These are phyloP conservation scores for Sterrhoptilus dennistouni DNA, from an alignment of 2,113 vertebrate genomes.

Conservation along the genomic window DNA sequence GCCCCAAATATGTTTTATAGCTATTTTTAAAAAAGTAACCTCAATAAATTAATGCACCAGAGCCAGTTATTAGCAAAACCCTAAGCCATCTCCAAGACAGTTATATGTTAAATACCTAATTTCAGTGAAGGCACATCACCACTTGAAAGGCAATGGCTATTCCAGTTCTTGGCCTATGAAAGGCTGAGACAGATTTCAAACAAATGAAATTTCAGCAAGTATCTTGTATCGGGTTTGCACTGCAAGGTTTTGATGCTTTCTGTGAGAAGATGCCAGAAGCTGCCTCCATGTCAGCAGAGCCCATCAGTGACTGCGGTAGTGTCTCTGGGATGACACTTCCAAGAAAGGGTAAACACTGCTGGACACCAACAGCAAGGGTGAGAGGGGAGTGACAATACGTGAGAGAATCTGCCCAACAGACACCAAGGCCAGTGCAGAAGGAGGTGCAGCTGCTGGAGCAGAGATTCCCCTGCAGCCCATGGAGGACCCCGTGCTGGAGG, in stretches of 20 bases:
- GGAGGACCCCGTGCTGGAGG: rapidly evolving
- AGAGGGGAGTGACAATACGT: not conserved
- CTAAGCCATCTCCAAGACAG: not conserved
- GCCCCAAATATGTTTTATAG: not conserved
- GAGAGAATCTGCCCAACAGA: not conserved
- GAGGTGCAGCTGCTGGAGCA: not conserved
- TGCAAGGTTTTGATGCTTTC: not conserved
- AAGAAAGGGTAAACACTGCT: not conserved
- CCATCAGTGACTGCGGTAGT: rapidly evolving
- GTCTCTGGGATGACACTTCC: not conserved
- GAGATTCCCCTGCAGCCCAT: not conserved
- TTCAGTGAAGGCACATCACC: not conserved
- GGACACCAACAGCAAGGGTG: not conserved
- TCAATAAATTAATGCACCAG: not conserved
- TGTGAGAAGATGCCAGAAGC: not conserved
- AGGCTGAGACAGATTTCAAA: not conserved
- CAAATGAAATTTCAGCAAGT: not conserved
- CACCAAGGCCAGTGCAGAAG: not conserved
- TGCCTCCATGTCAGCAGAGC: not conserved
- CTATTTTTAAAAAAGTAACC: not conserved
- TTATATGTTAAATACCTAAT: not conserved
- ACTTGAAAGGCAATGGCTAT: not conserved
- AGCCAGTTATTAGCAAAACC: not conserved
- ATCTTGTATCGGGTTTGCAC: not conserved
- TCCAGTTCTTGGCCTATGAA: not conserved